Percentiles rank a stretch among this genome's conserved stretches.
Evolutionary conservation across 2,797 vertebrate species (phyloP).

Genomic region (Taenioides sp.): DNA sequence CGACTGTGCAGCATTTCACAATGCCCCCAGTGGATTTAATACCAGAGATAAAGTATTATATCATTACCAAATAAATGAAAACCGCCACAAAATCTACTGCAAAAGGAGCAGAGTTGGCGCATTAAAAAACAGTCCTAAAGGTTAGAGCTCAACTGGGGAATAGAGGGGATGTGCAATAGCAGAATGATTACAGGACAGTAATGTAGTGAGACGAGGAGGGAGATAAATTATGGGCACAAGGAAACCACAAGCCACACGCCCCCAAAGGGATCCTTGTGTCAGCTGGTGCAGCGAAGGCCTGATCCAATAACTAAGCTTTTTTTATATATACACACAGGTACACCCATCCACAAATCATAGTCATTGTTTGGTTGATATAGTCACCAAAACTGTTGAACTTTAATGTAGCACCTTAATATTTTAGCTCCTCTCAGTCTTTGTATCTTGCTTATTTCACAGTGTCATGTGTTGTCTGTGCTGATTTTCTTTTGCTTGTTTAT

Average conservation of each 20-base stretch:
- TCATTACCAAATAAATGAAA: slow-evolving; percentile 62
- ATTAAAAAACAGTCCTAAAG: slow-evolving; percentile 74
- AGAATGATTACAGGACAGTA: slow-evolving; percentile 52
- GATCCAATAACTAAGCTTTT: not conserved
- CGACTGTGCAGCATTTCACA: not conserved
- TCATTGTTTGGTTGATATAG: not conserved
- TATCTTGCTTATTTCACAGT: too few relatives aligned
- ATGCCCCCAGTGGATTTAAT: slow-evolving; percentile 21
- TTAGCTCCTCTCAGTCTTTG: too few relatives aligned
- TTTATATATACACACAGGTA: not conserved
- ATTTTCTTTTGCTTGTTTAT: too few relatives aligned
- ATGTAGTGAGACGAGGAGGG: slow-evolving; percentile 42
- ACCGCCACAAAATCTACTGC: slow-evolving; percentile 59
- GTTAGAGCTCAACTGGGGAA: slow-evolving; percentile 67
- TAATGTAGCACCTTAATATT: too few relatives aligned
- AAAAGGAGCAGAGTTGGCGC: slow-evolving; percentile 59
- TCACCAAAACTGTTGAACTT: not conserved
- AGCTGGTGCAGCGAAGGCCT: not conserved
- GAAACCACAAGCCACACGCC: not conserved
- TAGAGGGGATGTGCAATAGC: slow-evolving; percentile 56
- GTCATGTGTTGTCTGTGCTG: too few relatives aligned
- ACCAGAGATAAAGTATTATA: slow-evolving; percentile 26
- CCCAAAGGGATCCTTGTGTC: not conserved
- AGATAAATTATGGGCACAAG: slow-evolving; percentile 12
- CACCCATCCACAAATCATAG: not conserved